phyloP scores from a whole-genome alignment of 2,888 invertebrate species.

The Amphimallon solstitiale region DNA sequence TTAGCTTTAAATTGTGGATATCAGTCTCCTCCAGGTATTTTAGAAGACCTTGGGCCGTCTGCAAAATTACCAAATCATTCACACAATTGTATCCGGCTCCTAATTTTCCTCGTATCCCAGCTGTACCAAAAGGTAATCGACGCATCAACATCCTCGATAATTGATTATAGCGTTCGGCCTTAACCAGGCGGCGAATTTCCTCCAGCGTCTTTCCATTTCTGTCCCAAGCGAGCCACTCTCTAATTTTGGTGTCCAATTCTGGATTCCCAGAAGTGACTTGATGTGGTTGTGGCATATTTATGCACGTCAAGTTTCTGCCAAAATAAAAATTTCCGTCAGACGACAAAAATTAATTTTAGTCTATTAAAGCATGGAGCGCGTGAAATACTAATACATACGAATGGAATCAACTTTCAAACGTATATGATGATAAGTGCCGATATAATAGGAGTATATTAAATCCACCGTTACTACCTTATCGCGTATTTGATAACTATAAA shows the following conservation, averaged over 20 bases:
- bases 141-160: slow-evolving; percentile 73
- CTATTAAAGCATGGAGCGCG: slow-evolving; percentile 16
- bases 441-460: slow-evolving; percentile 39
- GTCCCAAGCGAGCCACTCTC: slow-evolving; percentile 81
- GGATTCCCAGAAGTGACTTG: slow-evolving; percentile 62
- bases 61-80: slow-evolving; percentile 96
- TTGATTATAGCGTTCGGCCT: slow-evolving; percentile 67
- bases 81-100: slow-evolving; percentile 91
- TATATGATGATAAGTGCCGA: slow-evolving; percentile 13
- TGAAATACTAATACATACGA: slow-evolving; percentile 3
- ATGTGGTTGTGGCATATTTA: neutral
- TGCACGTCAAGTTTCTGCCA: slow-evolving; percentile 21
- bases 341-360: neutral
- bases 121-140: slow-evolving; percentile 90
- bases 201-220: slow-evolving; percentile 73
- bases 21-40: slow-evolving; percentile 75
- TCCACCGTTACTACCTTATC: slow-evolving; percentile 42
- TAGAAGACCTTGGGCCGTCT: slow-evolving; percentile 91
- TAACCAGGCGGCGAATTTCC: slow-evolving; percentile 71
- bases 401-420: neutral
- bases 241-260: slow-evolving; percentile 73
- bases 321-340: slow-evolving; percentile 21
- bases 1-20: slow-evolving; percentile 67
- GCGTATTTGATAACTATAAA: slow-evolving; percentile 43
- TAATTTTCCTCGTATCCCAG: slow-evolving; percentile 93